Evolutionary conservation across 2,888 invertebrate species (phyloP), one percentile per base, ranked within the genome.

Genomic region (Eugnorisma glareosa): DNA sequence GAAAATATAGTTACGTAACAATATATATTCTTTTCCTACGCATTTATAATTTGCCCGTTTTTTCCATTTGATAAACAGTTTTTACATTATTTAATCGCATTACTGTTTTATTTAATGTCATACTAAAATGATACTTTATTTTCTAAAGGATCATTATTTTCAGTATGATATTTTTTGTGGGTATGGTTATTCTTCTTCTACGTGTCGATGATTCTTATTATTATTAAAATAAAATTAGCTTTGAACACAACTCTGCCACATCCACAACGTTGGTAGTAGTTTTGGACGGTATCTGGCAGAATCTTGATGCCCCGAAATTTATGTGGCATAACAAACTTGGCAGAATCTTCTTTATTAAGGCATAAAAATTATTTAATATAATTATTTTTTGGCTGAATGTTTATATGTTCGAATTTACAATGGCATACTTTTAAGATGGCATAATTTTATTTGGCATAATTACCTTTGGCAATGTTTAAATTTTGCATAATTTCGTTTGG

Each of bases 31-130:
- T 37, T 5, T 57, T 61, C 28, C 11, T 21, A 11, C 48, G 5
- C 24, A 35, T 63, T 63, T 37, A 15, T 35, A 28, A 35, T 37
- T 35, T 51, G 21, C 28, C 3, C 0, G 10, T 40, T 54, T 48
- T 63, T 40, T 15, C 15, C 21, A 37, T 40, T 64, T 40, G 3
- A 1, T n/a, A 2, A 64, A 40, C 15, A 40, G 37, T 13, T 64
- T 64, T 64, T 64, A 40, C 7, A 40, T n/a, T 40, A 64, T 8
- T n/a, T n/a, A 64, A 64, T n/a, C 40, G 37, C 15, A 64, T 64
- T 64, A 15, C 64, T 40, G 15, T 64, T 64, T 57, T 64, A 64
- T 40, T 64, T 64, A 40, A 40, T 64, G 63, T 37, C 61, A 63
- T 37, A 35, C 11, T 63, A 6, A 63, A 35, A 37, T 37, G 1